These are phyloP conservation scores for Clarias fuscus DNA, from an alignment of 2,797 vertebrate species.

Conservation along the genomic window DNA sequence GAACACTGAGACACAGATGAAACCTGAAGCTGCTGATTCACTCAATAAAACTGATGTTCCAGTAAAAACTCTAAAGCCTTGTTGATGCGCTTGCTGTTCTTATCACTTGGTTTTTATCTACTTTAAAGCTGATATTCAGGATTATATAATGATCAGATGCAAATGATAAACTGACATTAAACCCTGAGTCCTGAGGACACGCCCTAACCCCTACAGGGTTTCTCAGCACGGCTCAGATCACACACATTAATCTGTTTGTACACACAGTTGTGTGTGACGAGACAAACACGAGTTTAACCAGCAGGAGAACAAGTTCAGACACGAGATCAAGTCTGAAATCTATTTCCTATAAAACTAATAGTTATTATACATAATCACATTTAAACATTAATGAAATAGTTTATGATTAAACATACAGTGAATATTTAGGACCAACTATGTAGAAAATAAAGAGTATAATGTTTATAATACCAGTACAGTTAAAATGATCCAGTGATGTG, in stretches of 20 bases:
- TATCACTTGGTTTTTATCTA: not conserved
- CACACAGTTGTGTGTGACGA: not conserved
- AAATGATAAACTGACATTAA: not conserved
- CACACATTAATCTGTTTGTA: not conserved
- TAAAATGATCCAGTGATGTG: not conserved
- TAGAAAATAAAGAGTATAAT: too few relatives aligned
- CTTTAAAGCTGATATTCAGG: not conserved
- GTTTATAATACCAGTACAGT: not conserved
- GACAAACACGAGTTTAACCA: not conserved
- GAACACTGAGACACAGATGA: not conserved
- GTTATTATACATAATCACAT: not conserved
- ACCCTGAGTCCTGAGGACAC: not conserved
- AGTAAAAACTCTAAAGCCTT: not conserved
- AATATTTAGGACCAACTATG: too few relatives aligned
- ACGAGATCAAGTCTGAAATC: not conserved
- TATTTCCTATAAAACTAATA: not conserved
- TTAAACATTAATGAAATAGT: not conserved
- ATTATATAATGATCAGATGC: not conserved
- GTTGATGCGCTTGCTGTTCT: not conserved
- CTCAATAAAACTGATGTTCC: not conserved
- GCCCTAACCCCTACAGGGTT: not conserved
- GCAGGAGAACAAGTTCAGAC: not conserved
- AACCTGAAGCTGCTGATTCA: not conserved
- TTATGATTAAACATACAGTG: too few relatives aligned
- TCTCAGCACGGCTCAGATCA: constrained; percentile 5